These are phyloP conservation scores for Scaptomyza tumidula DNA, from an alignment of 2,888 invertebrate species.

Conservation along the genomic window DNA sequence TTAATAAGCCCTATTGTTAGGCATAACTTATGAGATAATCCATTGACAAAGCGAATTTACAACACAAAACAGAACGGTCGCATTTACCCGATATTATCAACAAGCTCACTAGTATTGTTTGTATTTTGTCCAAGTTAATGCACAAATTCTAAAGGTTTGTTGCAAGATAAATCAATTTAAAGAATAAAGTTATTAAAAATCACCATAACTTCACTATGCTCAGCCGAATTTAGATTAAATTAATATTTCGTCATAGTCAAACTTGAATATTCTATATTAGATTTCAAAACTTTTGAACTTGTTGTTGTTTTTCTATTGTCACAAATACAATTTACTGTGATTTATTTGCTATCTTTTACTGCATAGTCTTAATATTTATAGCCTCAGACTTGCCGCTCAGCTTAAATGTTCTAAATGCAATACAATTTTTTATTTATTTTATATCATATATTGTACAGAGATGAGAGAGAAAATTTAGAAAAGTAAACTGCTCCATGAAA, in stretches of 20 bases:
- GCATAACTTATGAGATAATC: not conserved
- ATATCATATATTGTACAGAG: not conserved
- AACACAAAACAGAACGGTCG: not conserved
- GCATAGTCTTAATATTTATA: not conserved
- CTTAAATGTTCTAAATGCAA: not conserved
- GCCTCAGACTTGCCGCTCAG: not conserved
- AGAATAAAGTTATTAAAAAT: too few species aligned
- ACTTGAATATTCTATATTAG: too few species aligned
- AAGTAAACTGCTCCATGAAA: not conserved
- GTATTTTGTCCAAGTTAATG: not conserved
- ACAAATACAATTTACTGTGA: too few species aligned
- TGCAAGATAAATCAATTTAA: not conserved
- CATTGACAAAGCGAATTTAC: not conserved
- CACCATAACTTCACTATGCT: too few species aligned
- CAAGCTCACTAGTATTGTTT: not conserved
- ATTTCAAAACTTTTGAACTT: too few species aligned
- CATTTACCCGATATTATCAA: not conserved
- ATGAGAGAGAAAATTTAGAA: not conserved
- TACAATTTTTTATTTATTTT: not conserved
- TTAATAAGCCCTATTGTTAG: slow-evolving; percentile 15
- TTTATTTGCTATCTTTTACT: not conserved
- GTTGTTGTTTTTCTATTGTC: too few species aligned
- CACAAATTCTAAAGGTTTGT: not conserved
- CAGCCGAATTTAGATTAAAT: too few species aligned
- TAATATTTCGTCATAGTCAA: too few species aligned